These are phyloP conservation scores for Strigops habroptila DNA, from an alignment of 2,113 vertebrate genomes.

Conservation along the genomic window DNA sequence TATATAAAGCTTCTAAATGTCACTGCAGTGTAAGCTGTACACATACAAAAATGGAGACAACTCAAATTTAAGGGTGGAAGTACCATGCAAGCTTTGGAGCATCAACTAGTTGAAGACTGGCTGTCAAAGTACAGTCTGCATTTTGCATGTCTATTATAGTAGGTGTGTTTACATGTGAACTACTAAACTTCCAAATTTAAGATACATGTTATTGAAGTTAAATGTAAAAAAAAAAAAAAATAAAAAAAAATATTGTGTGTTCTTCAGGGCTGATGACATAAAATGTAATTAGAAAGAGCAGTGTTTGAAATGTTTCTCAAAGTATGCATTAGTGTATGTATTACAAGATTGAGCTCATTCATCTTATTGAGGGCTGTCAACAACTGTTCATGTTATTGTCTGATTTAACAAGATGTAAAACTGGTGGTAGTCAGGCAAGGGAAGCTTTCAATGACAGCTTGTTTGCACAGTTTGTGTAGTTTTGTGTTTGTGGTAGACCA, in stretches of 20 bases:
- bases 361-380: background rate
- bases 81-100: background rate
- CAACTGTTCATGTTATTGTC: background rate
- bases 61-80: background rate
- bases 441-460: background rate
- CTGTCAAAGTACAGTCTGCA: background rate
- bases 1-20: background rate
- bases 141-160: background rate
- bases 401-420: background rate
- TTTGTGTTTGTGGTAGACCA: background rate
- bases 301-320: background rate
- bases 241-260: too few species aligned
- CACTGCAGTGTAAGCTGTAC: background rate
- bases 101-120: too few species aligned
- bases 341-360: background rate
- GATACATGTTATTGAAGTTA: background rate
- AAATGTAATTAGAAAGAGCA: background rate
- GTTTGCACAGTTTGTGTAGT: background rate
- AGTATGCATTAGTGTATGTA: background rate
- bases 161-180: background rate
- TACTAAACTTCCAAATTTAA: background rate
- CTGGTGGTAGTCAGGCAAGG: background rate
- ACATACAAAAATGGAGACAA: background rate
- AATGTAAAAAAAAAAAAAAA: background rate
- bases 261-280: background rate